Evolutionary conservation across 2,888 invertebrate species (phyloP), one percentile per base, ranked within the genome.

Genomic region (Heliconius erato): DNA sequence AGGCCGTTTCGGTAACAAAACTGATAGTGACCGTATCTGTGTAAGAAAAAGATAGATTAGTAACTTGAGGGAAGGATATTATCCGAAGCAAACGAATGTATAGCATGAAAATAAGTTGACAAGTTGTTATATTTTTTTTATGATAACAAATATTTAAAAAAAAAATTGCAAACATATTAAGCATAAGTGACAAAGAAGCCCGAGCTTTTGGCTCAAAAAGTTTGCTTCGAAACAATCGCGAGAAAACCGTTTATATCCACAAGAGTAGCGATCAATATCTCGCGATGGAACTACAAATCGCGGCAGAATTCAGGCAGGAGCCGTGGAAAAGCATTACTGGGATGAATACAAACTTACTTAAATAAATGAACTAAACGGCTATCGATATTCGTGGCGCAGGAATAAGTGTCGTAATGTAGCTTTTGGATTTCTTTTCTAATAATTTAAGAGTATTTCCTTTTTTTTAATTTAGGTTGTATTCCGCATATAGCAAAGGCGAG

Each of bases 311-410:
- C 59, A 74, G 67, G 28, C 28, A 23, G 5, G 67, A 78, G 77
- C 14, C 67, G 40, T 78, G 49, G 49, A 78, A 78, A 49, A 44
- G 78, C 65, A 78, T 78, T 28, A 78, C 49, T 9, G 12, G 19
- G 78, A 65, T 67, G 26, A 78, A 78, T 67, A 78, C n/a, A 19
- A 23, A 74, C 68, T 74, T 59, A 82, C 79, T 74, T 68, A 82
- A 79, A 82, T 68, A 82, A 82, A 82, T 74, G 44, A 79, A 79
- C 67, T 72, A 79, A 77, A 68, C 77, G 74, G 65, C 71, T 69
- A 77, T 81, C 28, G 67, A 28, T n/a, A n/a, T 63, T 65, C 79
- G 69, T 71, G 23, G 35, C 16, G 68, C 4, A 69, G 35, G 19
- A 35, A 23, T 69, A 40, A 40, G 3, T 12, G 54, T 54, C 23